Evolutionary conservation across 2,113 vertebrate genomes (phyloP).

Genomic region (Heterotis niloticus): DNA sequence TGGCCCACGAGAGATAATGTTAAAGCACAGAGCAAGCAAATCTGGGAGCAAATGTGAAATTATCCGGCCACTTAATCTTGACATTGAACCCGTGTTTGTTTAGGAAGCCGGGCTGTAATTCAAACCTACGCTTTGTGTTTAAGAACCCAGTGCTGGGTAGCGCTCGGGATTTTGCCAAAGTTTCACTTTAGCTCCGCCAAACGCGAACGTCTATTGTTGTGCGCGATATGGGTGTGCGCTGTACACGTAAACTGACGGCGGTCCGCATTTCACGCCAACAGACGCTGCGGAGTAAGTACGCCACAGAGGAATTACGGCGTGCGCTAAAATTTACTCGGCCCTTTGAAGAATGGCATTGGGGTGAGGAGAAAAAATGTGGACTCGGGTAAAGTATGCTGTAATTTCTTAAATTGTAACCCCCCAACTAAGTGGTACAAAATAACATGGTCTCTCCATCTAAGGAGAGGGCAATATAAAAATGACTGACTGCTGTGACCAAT

Average conservation of each 20-base stretch:
- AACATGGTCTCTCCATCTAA: neutral
- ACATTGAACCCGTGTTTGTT: neutral
- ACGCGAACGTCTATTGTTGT: neutral
- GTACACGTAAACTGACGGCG: neutral
- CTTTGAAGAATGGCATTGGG: slow-evolving; percentile 11
- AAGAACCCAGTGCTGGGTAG: no score
- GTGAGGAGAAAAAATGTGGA: slow-evolving; percentile 16
- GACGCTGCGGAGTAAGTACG: neutral
- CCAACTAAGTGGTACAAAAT: slow-evolving; percentile 21
- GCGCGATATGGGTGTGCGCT: neutral
- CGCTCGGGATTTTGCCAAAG: neutral
- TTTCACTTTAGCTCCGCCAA: neutral
- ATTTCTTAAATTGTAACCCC: slow-evolving; percentile 25
- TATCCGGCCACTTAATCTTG: neutral
- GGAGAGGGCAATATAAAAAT: slow-evolving; percentile 18
- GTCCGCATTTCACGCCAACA: no score
- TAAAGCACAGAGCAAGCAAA: neutral
- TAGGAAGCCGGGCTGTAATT: neutral
- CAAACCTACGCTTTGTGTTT: neutral
- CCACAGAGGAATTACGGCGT: neutral
- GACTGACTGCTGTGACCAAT: slow-evolving; percentile 31
- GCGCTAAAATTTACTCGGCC: slow-evolving; percentile 4
- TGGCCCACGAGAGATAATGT: slow-evolving; percentile 7
- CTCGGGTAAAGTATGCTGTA: slow-evolving; percentile 18
- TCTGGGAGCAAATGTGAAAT: neutral